Base-by-base conservation (phyloP, 2,113 vertebrate genomes). In the Noctilio leporinus region DNA sequence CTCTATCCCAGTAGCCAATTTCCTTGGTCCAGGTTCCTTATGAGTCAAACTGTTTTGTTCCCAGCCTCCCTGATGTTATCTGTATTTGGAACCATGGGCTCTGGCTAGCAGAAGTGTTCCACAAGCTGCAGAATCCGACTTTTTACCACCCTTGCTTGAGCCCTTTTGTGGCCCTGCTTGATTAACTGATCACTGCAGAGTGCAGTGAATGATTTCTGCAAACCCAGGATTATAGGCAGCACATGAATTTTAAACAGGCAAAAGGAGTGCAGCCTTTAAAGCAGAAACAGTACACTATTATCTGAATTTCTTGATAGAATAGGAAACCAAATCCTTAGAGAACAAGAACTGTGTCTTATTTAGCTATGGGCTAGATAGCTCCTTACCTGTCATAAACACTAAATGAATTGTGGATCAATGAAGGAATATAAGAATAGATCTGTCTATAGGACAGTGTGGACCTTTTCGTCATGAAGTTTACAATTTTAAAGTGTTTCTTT, bases 201-300 rank as follows among this genome's bases (percentile, higher is more conserved):
- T 85, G 81, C 73, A 96, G 91, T 94, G 91, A 94, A 96, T 96
- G 94, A 95, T 96, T 90, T 96, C 85, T 92, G 59, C 67, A 95
- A 91, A 93, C 67, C 72, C 82, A 77, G 88, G 49, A 95, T 97
- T 94, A 91, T 30, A 95, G 93, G 30, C 62, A 85, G 73, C 78
- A 93, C 96, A 93, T 96, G 85, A 96, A 94, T 91, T 86, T 96
- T 96, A 97, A 96, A 95, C 40, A 95, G 72, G 76, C 67, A 38
- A 92, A n/a, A 93, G 53, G 47, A 95, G 51, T 59, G 38, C 19
- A 88, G 65, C 24, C 87, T 93, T 88, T 96, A 96, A 95, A 96
- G 51, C 59, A 81, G 87, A 87, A 89, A 89, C 40, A 47, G 24
- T 89, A 8, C 62, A 51, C 89, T 90, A 69, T 86, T 67, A 95